These are phyloP conservation scores for Ariopsis seemanni DNA, from an alignment of 2,113 vertebrate genomes.

Conservation along the genomic window DNA sequence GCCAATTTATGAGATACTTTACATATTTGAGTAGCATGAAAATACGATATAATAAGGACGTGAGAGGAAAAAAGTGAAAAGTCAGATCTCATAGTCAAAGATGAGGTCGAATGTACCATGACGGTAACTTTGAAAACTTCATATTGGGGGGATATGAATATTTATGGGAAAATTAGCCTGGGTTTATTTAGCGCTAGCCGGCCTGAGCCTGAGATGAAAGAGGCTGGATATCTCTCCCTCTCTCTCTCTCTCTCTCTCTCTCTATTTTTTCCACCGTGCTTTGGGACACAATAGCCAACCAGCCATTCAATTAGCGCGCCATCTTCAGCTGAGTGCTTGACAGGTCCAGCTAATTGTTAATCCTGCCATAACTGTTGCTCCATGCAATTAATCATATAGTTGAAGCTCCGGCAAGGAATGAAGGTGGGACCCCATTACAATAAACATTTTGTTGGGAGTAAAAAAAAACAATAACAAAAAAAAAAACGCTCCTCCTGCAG, in stretches of 20 bases:
- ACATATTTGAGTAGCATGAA: neutral
- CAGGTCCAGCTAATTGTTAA: conserved; percentile 93
- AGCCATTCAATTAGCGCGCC: conserved; percentile 91
- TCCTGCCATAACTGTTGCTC: conserved; percentile 88
- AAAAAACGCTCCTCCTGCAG: conserved; percentile 56
- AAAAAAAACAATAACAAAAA: conserved; percentile 56
- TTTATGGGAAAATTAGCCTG: conserved; percentile 70
- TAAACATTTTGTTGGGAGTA: conserved; percentile 70
- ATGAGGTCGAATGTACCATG: conserved; percentile 58
- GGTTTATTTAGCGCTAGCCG: conserved; percentile 61
- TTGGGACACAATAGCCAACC: conserved; percentile 86
- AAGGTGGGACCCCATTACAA: conserved; percentile 51
- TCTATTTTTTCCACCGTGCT: conserved; percentile 67
- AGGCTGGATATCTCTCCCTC: conserved; percentile 50
- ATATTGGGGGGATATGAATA: conserved; percentile 67
- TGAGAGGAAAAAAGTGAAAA: neutral
- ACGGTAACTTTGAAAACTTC: conserved; percentile 75
- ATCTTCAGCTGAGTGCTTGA: conserved; percentile 90
- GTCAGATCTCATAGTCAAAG: neutral
- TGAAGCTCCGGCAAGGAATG: conserved; percentile 73
- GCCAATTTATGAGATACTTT: neutral
- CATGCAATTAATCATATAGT: conserved; percentile 95
- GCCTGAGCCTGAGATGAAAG: conserved; percentile 71
- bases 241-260: conserved; percentile 60
- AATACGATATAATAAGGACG: neutral